Conservation (phyloP, 2,888 invertebrate species). For the Endotricha flammealis region DNA sequence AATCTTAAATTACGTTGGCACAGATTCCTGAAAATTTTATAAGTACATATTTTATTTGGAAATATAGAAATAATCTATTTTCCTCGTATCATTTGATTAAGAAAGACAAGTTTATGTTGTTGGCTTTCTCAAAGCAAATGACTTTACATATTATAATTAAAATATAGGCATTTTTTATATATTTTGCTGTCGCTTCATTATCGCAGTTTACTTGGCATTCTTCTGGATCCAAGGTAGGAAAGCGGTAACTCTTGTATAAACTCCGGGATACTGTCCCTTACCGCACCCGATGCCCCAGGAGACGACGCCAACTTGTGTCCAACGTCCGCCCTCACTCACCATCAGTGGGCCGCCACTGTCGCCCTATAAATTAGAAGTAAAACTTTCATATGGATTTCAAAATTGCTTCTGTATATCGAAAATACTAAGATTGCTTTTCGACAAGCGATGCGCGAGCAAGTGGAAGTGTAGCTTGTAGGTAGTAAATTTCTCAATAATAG, state of each 20-base stretch:
- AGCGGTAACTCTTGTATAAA: constrained; percentile 90
- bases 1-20: constrained; percentile 34
- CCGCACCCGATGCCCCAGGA: constrained; percentile 96
- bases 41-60: constrained; percentile 3
- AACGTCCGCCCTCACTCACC: constrained; percentile 85
- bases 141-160: constrained; percentile 8
- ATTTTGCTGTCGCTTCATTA: too few species aligned
- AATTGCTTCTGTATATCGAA: too few species aligned
- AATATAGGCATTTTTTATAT: too few species aligned
- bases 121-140: constrained; percentile 74
- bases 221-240: constrained; percentile 92
- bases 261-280: constrained; percentile 93
- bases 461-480: too few species aligned
- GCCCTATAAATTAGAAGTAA: constrained; percentile 79
- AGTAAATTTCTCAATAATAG: too few species aligned
- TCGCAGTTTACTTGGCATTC: constrained; percentile 82
- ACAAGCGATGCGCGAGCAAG: too few species aligned
- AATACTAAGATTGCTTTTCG: too few species aligned
- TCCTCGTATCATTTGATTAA: constrained; percentile 53
- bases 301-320: constrained; percentile 92
- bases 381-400: too few species aligned
- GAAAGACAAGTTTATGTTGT: constrained; percentile 61
- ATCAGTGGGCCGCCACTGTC: constrained; percentile 94
- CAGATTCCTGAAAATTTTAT: constrained; percentile 28
- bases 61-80: constrained; percentile 2